phyloP scores from a whole-genome alignment of 2,797 vertebrate genomes.

The Propithecus deckenii region DNA sequence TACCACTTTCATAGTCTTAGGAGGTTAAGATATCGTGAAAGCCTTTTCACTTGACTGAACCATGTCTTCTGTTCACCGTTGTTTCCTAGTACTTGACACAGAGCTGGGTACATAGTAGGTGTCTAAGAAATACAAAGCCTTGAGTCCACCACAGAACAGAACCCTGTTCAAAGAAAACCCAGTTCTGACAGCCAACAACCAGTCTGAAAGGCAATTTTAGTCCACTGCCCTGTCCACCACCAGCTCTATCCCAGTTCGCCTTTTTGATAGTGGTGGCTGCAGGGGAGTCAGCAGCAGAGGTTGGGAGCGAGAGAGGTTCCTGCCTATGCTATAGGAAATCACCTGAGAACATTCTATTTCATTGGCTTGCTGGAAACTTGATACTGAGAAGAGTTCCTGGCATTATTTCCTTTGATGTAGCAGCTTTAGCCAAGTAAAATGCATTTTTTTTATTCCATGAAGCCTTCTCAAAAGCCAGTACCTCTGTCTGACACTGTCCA shows the following conservation, averaged over 20 bases:
- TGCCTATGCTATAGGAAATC: not conserved
- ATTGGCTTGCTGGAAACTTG: not conserved
- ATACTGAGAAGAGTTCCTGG: not conserved
- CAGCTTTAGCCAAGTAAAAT: not conserved
- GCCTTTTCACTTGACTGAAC: not conserved
- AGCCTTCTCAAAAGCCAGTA: not conserved
- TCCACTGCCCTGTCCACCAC: too few relatives aligned
- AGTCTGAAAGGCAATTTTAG: not conserved
- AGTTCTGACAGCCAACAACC: not conserved
- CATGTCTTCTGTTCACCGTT: not conserved
- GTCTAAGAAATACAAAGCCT: not conserved
- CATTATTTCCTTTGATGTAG: not conserved
- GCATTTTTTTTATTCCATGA: not conserved
- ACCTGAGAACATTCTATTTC: not conserved
- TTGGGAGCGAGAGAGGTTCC: not conserved
- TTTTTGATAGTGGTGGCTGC: not conserved
- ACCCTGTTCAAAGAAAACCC: not conserved
- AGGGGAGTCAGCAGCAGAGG: accelerated
- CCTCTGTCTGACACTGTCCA: not conserved
- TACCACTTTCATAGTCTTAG: not conserved
- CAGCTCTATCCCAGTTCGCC: not conserved
- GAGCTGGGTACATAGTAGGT: not conserved
- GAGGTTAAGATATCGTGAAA: not conserved
- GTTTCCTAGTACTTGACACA: not conserved
- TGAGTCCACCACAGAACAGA: not conserved